Conservation (phyloP, 1,140 invertebrate genomes). For the Anastrepha ludens region DNA sequence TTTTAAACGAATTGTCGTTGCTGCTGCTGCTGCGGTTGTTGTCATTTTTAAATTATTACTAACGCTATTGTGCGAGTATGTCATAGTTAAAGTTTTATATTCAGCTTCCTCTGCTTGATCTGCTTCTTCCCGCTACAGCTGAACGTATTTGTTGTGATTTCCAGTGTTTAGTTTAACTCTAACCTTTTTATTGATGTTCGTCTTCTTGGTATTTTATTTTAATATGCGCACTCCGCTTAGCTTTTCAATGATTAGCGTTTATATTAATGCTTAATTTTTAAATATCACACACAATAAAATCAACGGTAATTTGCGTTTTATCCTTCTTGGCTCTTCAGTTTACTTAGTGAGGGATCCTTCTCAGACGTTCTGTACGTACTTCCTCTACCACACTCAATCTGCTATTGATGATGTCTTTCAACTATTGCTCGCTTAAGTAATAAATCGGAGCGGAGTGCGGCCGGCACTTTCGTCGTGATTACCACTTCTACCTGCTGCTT, state of each 20-base stretch:
- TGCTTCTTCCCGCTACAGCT: background rate
- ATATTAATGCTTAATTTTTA: conserved; percentile 70
- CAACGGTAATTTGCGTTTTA: conserved; percentile 63
- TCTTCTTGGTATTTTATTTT: conserved; percentile 66
- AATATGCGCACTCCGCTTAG: conserved; percentile 56
- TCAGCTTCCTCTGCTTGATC: background rate
- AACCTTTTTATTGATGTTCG: conserved; percentile 43
- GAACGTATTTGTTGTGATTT: conserved; percentile 23
- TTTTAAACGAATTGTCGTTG: conserved; percentile 72
- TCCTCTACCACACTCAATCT: conserved; percentile 57
- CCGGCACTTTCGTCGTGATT: background rate
- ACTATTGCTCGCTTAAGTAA: conserved; percentile 26
- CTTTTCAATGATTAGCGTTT: conserved; percentile 48
- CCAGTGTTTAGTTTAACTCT: conserved; percentile 33
- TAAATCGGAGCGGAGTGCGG: background rate
- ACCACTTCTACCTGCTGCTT: background rate
- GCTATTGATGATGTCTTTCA: conserved; percentile 56
- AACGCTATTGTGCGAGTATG: conserved; percentile 74
- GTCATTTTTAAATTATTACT: conserved; percentile 74
- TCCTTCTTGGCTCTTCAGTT: conserved; percentile 54
- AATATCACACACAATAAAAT: conserved; percentile 75
- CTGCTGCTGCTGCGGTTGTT: conserved; percentile 70
- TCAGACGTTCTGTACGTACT: conserved; percentile 54
- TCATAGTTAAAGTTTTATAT: conserved; percentile 67
- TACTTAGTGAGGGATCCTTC: conserved; percentile 55